Conservation (phyloP, 2,797 vertebrate species). For the Mycteria americana region DNA sequence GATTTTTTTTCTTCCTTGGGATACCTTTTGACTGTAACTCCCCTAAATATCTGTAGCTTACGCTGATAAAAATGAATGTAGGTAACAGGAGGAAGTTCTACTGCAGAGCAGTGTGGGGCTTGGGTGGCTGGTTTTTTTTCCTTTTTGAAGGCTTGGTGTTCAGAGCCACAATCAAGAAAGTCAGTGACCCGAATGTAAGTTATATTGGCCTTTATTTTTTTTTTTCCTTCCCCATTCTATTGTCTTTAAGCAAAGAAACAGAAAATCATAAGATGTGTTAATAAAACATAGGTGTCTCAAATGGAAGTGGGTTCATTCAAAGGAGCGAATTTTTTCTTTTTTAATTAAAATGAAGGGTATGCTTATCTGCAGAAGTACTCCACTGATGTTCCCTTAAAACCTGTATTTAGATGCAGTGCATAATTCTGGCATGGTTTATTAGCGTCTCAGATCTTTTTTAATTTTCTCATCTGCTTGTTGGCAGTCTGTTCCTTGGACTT, state of each 20-base stretch:
- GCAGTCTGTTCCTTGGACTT: constrained; percentile 12
- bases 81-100: not conserved
- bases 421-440: not conserved
- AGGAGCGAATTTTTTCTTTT: not conserved
- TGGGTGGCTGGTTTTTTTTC: not conserved
- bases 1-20: not conserved
- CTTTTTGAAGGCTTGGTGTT: not conserved
- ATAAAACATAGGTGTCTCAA: not conserved
- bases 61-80: not conserved
- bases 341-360: not conserved
- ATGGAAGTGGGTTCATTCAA: not conserved
- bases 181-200: not conserved
- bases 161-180: not conserved
- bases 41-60: not conserved
- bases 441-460: not conserved
- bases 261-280: not conserved
- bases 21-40: not conserved
- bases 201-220: not conserved
- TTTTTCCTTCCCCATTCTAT: not conserved
- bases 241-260: not conserved
- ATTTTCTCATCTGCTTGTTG: not conserved
- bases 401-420: not conserved
- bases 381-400: not conserved
- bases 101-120: not conserved
- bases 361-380: not conserved